Base-by-base conservation (phyloP, 2,888 invertebrate genomes). In the Clivina fossor region DNA sequence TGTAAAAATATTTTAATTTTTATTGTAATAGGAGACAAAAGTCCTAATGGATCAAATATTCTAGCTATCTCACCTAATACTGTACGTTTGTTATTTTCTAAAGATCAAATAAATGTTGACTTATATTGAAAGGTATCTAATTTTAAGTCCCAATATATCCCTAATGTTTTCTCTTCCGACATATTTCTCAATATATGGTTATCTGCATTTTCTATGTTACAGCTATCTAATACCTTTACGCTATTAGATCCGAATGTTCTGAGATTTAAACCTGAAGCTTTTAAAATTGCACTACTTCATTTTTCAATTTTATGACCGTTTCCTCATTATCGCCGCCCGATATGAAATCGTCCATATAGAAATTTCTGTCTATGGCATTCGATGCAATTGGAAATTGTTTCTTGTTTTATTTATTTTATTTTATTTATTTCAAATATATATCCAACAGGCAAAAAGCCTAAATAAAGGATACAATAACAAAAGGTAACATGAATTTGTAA, bases 1-100 rank as follows among this genome's bases (percentile, higher is more conserved):
- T 60, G 58, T 33, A 59, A 24, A 1, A 57, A 11, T 19, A 59
- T 44, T 33, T 60, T 59, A 4, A 51, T 30, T 9, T 24, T 16
- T 11, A 47, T 33, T 9, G 48, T 41, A 4, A 26, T 41, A 9
- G 60, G 53, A 15, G 49, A 35, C n/a, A 61, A 24, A 15, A 57
- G 41, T 30, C 58, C 58, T 18, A 51, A 33, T 1, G 50, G 44
- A 26, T 56, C 56, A 16, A 50, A 56, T 19, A 56, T 32, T 43
- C 41, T 38, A 7, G 49, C 20, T 7, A 44, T 50, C 18, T 18
- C 11, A 2, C 43, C 9, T 16, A 35, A 28, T 15, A 56, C 37
- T 11, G 18, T 8, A 30, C 56, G 24, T 50, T 56, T 56, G 3
- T n/a, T n/a, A n/a, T n/a, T n/a, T n/a, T n/a, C n/a, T n/a, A n/a